These are phyloP conservation scores for Dicyrtomina minuta DNA, from an alignment of 2,888 invertebrate species.

Conservation along the genomic window DNA sequence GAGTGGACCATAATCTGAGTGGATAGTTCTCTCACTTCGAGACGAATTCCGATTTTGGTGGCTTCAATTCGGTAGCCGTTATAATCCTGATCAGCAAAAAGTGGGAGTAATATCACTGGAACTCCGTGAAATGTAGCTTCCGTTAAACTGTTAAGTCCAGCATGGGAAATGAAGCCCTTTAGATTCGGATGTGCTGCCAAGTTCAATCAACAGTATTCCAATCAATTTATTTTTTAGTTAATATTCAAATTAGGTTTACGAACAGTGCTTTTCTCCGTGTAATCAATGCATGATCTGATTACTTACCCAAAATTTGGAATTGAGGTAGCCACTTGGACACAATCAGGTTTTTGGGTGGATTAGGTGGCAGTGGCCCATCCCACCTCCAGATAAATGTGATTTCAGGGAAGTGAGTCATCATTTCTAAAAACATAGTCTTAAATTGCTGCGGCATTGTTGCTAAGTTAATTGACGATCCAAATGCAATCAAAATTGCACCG, in stretches of 20 bases:
- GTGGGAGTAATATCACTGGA: conserved; percentile 47
- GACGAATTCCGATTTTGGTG: conserved; percentile 35
- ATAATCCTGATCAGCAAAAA: conserved; percentile 50
- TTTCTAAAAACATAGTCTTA: conserved; percentile 35
- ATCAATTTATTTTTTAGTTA: too few species aligned
- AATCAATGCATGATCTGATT: too few species aligned
- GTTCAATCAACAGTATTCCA: too few species aligned
- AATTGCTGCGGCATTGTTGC: conserved; percentile 30
- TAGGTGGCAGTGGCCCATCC: conserved; percentile 39
- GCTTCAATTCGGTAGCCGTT: conserved; percentile 42
- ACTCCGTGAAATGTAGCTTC: conserved; percentile 54
- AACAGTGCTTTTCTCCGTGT: too few species aligned
- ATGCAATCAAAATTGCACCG: conserved; percentile 17
- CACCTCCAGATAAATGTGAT: conserved; percentile 49
- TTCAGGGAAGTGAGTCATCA: conserved; percentile 36
- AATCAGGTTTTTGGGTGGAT: conserved; percentile 49
- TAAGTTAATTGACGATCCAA: conserved; percentile 34
- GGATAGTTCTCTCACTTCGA: conserved; percentile 37
- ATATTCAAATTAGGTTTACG: too few species aligned
- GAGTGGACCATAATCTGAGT: conserved; percentile 22
- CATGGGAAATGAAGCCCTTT: conserved; percentile 57
- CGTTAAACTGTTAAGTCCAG: conserved; percentile 56
- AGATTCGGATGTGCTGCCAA: conserved; percentile 54
- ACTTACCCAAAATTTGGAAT: conserved; percentile 51
- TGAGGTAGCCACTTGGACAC: conserved; percentile 53